Conservation (phyloP, 2,888 invertebrate genomes). For the Phragmatobia fuliginosa region DNA sequence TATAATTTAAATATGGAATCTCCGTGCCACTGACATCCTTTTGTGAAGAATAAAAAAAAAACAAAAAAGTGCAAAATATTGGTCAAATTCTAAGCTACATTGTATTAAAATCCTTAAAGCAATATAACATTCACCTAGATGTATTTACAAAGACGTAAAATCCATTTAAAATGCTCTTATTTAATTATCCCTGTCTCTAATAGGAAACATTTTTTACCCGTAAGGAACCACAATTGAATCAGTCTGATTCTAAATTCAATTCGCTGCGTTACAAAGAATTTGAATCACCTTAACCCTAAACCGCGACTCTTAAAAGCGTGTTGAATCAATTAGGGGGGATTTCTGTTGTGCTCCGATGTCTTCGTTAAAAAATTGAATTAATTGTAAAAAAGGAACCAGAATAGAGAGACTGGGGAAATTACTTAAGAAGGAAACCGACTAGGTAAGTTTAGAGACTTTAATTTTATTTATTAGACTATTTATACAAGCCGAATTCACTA, state of each 20-base stretch:
- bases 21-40: too few species aligned
- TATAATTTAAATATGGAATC: too few species aligned
- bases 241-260: slow-evolving; percentile 60
- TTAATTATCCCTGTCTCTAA: slow-evolving; percentile 27
- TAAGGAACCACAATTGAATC: slow-evolving; percentile 57
- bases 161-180: slow-evolving; percentile 19
- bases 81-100: too few species aligned
- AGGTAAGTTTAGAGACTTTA: too few species aligned
- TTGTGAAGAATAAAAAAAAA: too few species aligned
- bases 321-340: slow-evolving; percentile 72
- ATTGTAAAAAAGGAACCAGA: slow-evolving; percentile 37
- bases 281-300: slow-evolving; percentile 59
- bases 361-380: slow-evolving; percentile 55
- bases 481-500: too few species aligned
- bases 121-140: neutral
- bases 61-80: too few species aligned
- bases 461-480: too few species aligned
- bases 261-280: slow-evolving; percentile 61
- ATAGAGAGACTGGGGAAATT: neutral
- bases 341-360: slow-evolving; percentile 60
- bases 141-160: neutral
- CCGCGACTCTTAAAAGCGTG: slow-evolving; percentile 67
- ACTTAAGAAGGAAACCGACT: neutral
- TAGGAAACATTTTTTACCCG: slow-evolving; percentile 24
- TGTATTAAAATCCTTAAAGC: too few species aligned